Percentiles rank a stretch among this genome's conserved stretches.
phyloP scores from a whole-genome alignment of 2,113 vertebrate species.

The Tetrax tetrax region DNA sequence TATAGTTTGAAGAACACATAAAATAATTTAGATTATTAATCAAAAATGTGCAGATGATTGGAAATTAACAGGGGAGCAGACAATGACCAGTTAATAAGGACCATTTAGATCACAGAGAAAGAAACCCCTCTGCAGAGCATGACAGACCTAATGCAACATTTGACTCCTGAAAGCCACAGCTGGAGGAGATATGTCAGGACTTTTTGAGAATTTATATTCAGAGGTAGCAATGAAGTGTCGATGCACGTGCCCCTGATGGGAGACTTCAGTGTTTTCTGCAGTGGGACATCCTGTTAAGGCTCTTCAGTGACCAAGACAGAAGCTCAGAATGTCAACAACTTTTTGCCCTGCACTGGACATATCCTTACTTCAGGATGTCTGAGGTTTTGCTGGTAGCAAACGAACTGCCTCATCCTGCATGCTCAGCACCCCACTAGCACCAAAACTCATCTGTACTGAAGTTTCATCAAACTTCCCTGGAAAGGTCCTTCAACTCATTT shows the following conservation, averaged over 20 bases:
- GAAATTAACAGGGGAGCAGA: background rate
- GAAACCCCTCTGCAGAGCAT: background rate
- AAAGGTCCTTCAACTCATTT: background rate
- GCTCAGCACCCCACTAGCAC: accelerated
- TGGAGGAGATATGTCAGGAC: background rate
- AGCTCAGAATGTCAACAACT: accelerated
- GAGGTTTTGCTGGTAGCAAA: background rate
- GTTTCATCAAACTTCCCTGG: background rate
- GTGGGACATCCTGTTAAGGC: background rate
- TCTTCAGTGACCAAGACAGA: background rate
- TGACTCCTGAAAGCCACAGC: background rate
- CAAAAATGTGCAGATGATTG: background rate
- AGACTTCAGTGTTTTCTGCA: background rate
- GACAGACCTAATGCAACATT: background rate
- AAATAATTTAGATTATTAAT: background rate
- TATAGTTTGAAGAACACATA: background rate
- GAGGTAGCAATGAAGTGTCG: background rate
- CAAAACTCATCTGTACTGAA: background rate
- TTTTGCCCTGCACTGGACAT: background rate
- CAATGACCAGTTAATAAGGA: background rate
- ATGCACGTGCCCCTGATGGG: background rate
- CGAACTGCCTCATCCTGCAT: accelerated
- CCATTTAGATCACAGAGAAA: background rate
- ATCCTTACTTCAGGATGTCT: background rate
- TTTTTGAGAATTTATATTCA: background rate